Conservation (phyloP, 2,888 invertebrate genomes). For the Calameuta idolon region DNA sequence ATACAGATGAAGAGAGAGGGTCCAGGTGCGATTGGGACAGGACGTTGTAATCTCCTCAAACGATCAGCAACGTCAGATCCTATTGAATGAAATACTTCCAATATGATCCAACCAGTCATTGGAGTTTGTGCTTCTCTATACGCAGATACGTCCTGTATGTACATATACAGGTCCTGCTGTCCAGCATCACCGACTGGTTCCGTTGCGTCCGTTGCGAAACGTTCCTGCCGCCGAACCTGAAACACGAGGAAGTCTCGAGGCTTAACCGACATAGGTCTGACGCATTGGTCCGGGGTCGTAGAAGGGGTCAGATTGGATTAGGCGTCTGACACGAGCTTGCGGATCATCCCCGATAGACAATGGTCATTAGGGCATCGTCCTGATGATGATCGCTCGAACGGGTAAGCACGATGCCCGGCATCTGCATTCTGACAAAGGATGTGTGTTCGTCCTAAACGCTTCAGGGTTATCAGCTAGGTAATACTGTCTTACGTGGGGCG, state of each 20-base stretch:
- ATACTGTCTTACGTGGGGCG: neutral
- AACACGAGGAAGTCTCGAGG: conserved; percentile 35
- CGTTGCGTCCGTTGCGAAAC: neutral
- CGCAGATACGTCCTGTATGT: neutral
- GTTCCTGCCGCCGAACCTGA: neutral
- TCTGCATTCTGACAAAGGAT: conserved; percentile 42
- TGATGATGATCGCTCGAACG: conserved; percentile 42
- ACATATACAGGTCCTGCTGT: neutral
- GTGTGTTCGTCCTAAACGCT: neutral
- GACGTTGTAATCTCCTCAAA: neutral
- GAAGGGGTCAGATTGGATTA: conserved; percentile 35
- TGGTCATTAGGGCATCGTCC: conserved; percentile 60
- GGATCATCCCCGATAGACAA: conserved; percentile 58
- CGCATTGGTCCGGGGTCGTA: conserved; percentile 31
- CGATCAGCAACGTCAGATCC: neutral
- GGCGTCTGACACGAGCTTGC: conserved; percentile 34
- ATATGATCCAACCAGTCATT: neutral
- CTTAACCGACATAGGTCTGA: conserved; percentile 55
- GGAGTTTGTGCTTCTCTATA: neutral
- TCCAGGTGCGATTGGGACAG: neutral
- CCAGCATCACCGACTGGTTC: neutral
- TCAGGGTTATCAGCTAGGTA: neutral
- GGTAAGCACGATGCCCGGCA: conserved; percentile 41
- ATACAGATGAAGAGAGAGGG: neutral
- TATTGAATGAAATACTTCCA: neutral